These are phyloP conservation scores for Digitonthophagus gazella DNA, from an alignment of 2,888 invertebrate species.

Conservation along the genomic window DNA sequence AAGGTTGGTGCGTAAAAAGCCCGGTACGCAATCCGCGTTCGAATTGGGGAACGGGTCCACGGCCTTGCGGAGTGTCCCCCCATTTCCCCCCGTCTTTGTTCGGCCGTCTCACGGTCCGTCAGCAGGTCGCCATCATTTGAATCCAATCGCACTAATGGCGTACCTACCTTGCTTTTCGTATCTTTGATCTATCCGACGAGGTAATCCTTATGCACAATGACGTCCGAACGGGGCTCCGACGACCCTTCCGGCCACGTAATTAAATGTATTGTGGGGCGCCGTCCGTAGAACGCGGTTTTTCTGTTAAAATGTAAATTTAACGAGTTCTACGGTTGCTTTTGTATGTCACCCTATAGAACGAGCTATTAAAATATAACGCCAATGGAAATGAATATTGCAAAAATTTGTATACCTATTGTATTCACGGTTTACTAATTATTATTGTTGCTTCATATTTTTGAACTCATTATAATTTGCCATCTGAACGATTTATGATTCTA, in stretches of 20 bases:
- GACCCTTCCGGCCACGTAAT: not conserved
- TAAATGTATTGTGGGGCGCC: not conserved
- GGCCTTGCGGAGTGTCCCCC: not conserved
- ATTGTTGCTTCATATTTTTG: too few relatives aligned
- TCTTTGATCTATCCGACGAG: not conserved
- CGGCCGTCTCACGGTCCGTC: not conserved
- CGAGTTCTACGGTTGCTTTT: not conserved
- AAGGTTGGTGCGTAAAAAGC: not conserved
- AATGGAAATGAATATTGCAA: not conserved
- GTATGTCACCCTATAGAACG: not conserved
- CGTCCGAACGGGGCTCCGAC: not conserved
- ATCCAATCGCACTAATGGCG: not conserved
- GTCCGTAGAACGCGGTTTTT: not conserved
- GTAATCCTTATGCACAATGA: not conserved
- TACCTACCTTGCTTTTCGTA: not conserved
- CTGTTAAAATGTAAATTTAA: not conserved
- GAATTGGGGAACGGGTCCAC: not conserved
- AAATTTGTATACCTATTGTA: too few relatives aligned
- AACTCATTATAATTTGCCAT: too few relatives aligned
- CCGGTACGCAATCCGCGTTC: too few relatives aligned
- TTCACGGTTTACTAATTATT: too few relatives aligned
- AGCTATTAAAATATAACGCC: not conserved
- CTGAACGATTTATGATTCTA: too few relatives aligned
- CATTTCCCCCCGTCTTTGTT: not conserved
- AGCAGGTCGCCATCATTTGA: not conserved